Evolutionary conservation across 2,888 invertebrate species (phyloP).

Genomic region (Nymphalis urticae): DNA sequence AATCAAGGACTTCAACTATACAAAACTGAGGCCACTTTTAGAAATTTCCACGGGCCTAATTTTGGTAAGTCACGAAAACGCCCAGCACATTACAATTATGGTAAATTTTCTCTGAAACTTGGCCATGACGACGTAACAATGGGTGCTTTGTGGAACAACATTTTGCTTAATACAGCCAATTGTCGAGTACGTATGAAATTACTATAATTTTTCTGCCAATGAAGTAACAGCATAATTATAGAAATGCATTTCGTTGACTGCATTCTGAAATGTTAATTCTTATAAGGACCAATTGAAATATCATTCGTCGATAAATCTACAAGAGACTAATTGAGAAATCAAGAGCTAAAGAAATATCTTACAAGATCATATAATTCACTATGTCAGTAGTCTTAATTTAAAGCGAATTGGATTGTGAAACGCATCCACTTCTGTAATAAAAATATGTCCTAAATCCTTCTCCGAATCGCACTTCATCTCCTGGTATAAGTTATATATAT

Average conservation of each 20-base stretch:
- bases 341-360: no score
- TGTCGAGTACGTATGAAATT: conserved; percentile 27
- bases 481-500: no score
- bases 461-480: no score
- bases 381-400: no score
- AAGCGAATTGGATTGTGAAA: no score
- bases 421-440: no score
- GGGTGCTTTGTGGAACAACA: conserved; percentile 31
- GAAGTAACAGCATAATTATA: conserved; percentile 19
- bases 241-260: not conserved
- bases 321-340: no score
- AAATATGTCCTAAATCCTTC: no score
- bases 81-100: conserved; percentile 34
- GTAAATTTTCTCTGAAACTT: conserved; percentile 35
- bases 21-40: conserved; percentile 31
- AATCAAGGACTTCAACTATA: conserved; percentile 24
- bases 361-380: no score
- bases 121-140: conserved; percentile 32
- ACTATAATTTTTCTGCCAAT: conserved; percentile 29
- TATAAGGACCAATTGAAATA: no score
- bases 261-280: no score
- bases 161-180: conserved; percentile 34
- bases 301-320: no score
- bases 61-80: conserved; percentile 35
- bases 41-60: conserved; percentile 32